phyloP scores from a whole-genome alignment of 1,140 invertebrate species.

The Papilio xuthus region DNA sequence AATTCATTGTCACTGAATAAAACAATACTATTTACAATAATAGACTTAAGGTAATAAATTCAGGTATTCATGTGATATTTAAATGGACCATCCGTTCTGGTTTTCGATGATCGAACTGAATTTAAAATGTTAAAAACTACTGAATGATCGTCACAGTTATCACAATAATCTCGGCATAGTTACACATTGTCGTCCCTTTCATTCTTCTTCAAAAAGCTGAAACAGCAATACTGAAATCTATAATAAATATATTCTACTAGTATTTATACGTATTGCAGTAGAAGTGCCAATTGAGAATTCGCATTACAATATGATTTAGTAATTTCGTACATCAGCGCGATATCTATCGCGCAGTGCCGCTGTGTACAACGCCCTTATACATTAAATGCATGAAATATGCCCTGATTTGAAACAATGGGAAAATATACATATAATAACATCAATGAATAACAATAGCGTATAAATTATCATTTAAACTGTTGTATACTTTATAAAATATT shows the following conservation, averaged over 20 bases:
- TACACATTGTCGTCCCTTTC: background rate
- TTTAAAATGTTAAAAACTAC: slow-evolving; percentile 56
- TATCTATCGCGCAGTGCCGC: slow-evolving; percentile 39
- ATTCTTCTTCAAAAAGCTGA: background rate
- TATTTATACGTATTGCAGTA: background rate
- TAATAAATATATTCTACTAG: background rate
- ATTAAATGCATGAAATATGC: slow-evolving; percentile 81
- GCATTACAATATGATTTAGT: slow-evolving; percentile 15
- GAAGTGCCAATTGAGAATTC: background rate
- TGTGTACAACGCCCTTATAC: slow-evolving; percentile 60
- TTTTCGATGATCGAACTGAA: slow-evolving; percentile 35
- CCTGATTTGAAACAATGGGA: slow-evolving; percentile 81
- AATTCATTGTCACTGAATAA: slow-evolving; percentile 24
- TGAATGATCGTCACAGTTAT: slow-evolving; percentile 50
- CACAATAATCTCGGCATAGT: slow-evolving; percentile 51
- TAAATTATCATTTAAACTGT: slow-evolving; percentile 82
- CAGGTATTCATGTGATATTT: background rate
- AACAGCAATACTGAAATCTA: background rate
- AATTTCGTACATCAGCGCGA: slow-evolving; percentile 10
- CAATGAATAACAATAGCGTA: slow-evolving; percentile 81
- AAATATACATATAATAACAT: slow-evolving; percentile 82
- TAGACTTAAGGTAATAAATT: background rate
- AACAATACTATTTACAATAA: slow-evolving; percentile 8
- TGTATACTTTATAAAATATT: slow-evolving; percentile 81
- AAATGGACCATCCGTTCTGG: background rate